These are phyloP conservation scores for Elaphurus davidianus DNA, from an alignment of 2,113 vertebrate species.

Conservation along the genomic window DNA sequence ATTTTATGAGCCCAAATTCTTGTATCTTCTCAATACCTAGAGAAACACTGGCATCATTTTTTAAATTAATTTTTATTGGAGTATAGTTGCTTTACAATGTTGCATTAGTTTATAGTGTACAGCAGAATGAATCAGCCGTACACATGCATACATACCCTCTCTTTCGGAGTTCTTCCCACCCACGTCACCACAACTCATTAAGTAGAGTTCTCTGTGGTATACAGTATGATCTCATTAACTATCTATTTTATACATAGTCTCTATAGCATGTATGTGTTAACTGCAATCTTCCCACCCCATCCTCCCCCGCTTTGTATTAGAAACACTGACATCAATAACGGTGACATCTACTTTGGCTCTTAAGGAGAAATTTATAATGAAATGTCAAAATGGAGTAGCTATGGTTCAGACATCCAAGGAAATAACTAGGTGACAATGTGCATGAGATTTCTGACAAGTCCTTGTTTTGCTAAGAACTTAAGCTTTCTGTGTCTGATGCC, in stretches of 20 bases:
- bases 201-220: background rate
- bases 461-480: background rate
- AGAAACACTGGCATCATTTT: background rate
- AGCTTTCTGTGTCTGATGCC: background rate
- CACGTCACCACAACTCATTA: background rate
- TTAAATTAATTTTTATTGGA: background rate
- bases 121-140: background rate
- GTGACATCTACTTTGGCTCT: background rate
- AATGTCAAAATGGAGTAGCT: background rate
- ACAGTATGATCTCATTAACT: background rate
- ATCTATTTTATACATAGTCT: background rate
- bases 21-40: background rate
- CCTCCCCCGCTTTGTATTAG: background rate
- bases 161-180: background rate
- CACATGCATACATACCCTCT: background rate
- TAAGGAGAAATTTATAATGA: background rate
- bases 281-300: background rate
- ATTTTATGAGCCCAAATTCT: background rate
- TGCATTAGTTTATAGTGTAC: background rate
- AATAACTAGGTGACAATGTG: background rate
- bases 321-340: background rate
- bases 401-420: background rate
- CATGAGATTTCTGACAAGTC: background rate
- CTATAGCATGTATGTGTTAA: background rate
- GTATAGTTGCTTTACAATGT: background rate